Conservation (phyloP, 2,113 vertebrate species). For the Dasyurus viverrinus region DNA sequence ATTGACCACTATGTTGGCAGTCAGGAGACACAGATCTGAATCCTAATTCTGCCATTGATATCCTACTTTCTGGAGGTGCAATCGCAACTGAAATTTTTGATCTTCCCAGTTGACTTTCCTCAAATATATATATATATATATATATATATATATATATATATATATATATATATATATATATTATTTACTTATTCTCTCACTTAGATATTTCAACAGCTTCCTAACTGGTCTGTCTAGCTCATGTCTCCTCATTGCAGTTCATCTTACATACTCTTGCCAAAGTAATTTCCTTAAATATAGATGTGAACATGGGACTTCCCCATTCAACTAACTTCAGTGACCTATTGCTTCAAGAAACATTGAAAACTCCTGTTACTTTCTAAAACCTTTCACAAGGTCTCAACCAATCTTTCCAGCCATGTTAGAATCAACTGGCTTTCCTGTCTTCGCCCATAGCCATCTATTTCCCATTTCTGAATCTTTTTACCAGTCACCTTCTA, state of each 20-base stretch:
- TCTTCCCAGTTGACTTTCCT: background rate
- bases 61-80: background rate
- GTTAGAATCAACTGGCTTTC: background rate
- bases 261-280: background rate
- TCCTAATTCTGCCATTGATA: background rate
- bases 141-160: no score
- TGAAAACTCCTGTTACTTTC: background rate
- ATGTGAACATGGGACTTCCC: background rate
- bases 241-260: background rate
- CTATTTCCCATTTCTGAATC: background rate
- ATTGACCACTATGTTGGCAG: background rate
- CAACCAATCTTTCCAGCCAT: background rate
- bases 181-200: no score
- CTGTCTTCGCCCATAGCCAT: background rate
- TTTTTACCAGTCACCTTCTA: background rate
- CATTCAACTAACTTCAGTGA: background rate
- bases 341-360: background rate
- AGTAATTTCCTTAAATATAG: background rate
- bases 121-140: no score
- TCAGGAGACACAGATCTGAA: background rate
- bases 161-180: no score
- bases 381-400: background rate
- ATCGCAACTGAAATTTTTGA: background rate
- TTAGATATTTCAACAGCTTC: background rate
- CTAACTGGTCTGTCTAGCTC: background rate